A percentile compares a stretch with the other conserved stretches of the same genome.
phyloP scores from a whole-genome alignment of 2,113 vertebrate genomes.

The Notarius lentiginosus region DNA sequence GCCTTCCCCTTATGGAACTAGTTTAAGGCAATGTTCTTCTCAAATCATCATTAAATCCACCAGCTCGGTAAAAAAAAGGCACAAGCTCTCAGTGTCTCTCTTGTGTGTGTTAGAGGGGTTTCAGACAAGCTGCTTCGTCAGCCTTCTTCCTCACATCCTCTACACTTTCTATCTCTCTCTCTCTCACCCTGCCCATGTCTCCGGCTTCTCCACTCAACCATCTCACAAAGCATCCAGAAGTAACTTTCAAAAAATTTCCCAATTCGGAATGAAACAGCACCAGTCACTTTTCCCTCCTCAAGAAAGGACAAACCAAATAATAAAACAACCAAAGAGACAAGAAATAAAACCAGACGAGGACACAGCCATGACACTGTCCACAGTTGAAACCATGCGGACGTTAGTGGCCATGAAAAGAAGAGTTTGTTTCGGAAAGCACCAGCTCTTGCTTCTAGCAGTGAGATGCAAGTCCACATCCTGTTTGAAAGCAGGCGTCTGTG shows the following conservation, averaged over 20 bases:
- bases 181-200: constrained; percentile 39
- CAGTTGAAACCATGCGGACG: constrained; percentile 47
- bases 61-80: constrained; percentile 65
- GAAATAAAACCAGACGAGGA: constrained; percentile 38
- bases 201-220: constrained; percentile 23
- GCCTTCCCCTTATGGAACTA: constrained; percentile 59
- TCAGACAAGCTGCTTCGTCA: constrained; percentile 39
- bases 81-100: constrained; percentile 60
- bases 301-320: constrained; percentile 37
- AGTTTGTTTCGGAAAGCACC: constrained; percentile 61
- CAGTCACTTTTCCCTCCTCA: constrained; percentile 34
- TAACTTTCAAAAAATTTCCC: constrained; percentile 44
- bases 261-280: constrained; percentile 43
- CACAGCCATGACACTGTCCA: constrained; percentile 35
- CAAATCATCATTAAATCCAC: constrained; percentile 64
- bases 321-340: constrained; percentile 46
- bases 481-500: constrained; percentile 37
- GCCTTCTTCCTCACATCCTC: constrained; percentile 28
- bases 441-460: constrained; percentile 57
- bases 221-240: constrained; percentile 44
- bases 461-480: constrained; percentile 38
- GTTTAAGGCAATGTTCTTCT: constrained; percentile 75
- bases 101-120: constrained; percentile 31
- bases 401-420: constrained; percentile 51
- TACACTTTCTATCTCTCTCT: constrained; percentile 26